Base-by-base conservation (phyloP, 2,797 vertebrate species). In the Clarias pachynema region DNA sequence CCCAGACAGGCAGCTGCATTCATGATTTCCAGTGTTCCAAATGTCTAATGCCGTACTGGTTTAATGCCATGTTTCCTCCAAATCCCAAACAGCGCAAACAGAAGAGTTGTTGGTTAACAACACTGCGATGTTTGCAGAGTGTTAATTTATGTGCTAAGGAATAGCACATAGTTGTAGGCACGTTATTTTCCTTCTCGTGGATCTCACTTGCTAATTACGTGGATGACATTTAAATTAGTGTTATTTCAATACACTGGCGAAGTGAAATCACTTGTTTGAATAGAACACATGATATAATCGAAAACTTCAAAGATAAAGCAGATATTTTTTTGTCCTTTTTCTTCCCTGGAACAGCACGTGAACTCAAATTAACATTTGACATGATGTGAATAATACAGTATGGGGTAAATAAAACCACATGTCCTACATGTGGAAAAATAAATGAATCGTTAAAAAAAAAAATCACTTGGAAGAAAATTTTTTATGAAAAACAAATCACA, bases 41-140 rank as follows among this genome's bases (percentile, higher is more conserved):
- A 29, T 14, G 10, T 34, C 9, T 14, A 59, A 79, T 63, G 24
- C 34, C 37, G 15, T 63, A 18, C 34, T 62, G 59, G 57, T 79
- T n/a, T 77, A 56, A 59, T 77, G 74, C 56, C 73, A 75, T 22
- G 10, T 74, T 74, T 74, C 49, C 49, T 75, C n/a, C 20, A 56
- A 59, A 31, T 78, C 59, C 29, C 53, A 34, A 34, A 59, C 18
- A 22, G 18, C 34, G 29, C 24, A 6, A 78, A 78, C 16, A 77
- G 73, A 78, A 24, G 22, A 18, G 72, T 18, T 74, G 44, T 49
- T 74, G 44, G 72, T 53, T 53, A 74, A 53, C 37, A 44, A 57
- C 18, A 22, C 31, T 60, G 6, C 12, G 31, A 12, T 60, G 60
- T 78, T 37, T 78, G 75, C 75, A 14, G 56, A 3, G 29, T 24